Evolutionary conservation across 1,140 invertebrate species (phyloP), one percentile per base, ranked within the genome.

Genomic region (Drosophila sulfurigaster): DNA sequence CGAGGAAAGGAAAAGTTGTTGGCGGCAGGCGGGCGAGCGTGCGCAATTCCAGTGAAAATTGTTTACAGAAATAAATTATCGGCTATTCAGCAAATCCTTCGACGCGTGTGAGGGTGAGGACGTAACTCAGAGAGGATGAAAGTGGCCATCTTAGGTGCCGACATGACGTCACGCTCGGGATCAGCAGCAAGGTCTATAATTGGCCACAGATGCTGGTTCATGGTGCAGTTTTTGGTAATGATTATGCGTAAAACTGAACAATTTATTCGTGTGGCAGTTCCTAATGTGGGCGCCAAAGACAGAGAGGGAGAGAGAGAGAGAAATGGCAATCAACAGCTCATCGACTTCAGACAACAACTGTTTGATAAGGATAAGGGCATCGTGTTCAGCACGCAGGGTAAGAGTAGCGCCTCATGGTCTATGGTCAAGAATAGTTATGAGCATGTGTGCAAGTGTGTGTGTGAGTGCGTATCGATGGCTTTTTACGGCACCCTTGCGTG

Each of bases 41-140:
- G 71, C 56, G 74, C 64, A 65, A 68, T 85, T 85, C 82, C 82
- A 78, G 70, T 45, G 82, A 85, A 85, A 86, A 78, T 38, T 85
- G 82, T 85, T 85, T 85, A 85, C 82, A 86, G 74, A 86, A 78
- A 86, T 85, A 86, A 85, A 85, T 86, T 78, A 85, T 72, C 77
- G 66, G 79, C 48, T 58, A 83, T 64, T 78, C 82, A 78, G 76
- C 70, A 85, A 85, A 86, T 81, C 74, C 78, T 85, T 46, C 70
- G 16, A 30, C 46, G 38, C 43, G 35, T 25, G 41, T 16, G 51
- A 16, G 46, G 3, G 38, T 41, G 54, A 25, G 35, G n/a, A 32
- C 5, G 25, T 32, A 25, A 25, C 20, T 25, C 20, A 7, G 30
- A 32, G 30, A 38, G n/a, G 20, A 41, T n/a, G 8, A 30, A 35